These are phyloP conservation scores for Acanthosoma haemorrhoidale DNA, from an alignment of 2,888 invertebrate species.

Conservation along the genomic window DNA sequence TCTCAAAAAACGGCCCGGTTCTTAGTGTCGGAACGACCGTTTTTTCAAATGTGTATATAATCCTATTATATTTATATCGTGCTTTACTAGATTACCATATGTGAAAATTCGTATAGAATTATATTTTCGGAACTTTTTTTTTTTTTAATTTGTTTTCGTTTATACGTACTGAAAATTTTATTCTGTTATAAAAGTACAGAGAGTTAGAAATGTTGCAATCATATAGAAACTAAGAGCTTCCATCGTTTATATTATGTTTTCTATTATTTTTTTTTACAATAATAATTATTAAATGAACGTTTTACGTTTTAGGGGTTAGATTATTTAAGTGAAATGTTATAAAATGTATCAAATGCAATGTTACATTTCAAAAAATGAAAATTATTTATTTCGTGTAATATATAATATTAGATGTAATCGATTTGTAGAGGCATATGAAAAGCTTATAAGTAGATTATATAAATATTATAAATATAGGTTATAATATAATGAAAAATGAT, in stretches of 20 bases:
- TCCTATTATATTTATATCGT: conserved; percentile 27
- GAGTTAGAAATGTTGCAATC: conserved; percentile 11
- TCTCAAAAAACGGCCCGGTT: not conserved
- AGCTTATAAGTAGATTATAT: conserved; percentile 24
- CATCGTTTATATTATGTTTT: conserved; percentile 2
- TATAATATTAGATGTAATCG: conserved; percentile 22
- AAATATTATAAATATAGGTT: conserved; percentile 6
- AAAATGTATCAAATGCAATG: conserved; percentile 17
- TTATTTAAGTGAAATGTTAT: conserved; percentile 12
- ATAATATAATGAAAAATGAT: conserved; percentile 14
- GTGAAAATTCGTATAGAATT: conserved; percentile 1
- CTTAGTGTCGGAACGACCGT: not conserved
- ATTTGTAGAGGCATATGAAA: conserved; percentile 15
- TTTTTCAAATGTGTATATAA: conserved; percentile 20
- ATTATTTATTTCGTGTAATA: conserved; percentile 29
- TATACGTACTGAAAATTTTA: conserved; percentile 10
- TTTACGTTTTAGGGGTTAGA: not conserved
- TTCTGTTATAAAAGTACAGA: not conserved
- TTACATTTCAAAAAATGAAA: conserved; percentile 21
- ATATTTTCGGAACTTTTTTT: conserved; percentile 14
- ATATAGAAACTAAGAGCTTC: conserved; percentile 21
- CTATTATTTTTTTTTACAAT: conserved; percentile 10
- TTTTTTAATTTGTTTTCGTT: too few species aligned
- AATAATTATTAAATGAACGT: not conserved
- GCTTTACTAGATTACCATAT: conserved; percentile 30